Evolutionary conservation across 1,140 invertebrate species (phyloP), one percentile per base, ranked within the genome.

Genomic region (Hylaeus anthracinus): DNA sequence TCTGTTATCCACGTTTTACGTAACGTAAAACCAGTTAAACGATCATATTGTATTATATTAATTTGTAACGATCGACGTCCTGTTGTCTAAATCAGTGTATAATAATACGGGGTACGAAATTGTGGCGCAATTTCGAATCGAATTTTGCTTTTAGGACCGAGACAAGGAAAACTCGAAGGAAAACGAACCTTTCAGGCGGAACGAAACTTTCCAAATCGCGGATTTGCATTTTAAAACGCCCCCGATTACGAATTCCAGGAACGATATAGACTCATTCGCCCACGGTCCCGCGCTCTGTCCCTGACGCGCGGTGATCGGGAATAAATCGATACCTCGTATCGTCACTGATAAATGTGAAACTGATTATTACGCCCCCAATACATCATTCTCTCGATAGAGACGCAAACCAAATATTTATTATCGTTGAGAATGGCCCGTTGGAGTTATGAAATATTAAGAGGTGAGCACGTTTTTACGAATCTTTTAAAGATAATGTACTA

Each of bases 341-440:
- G 15, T 64, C 5, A 37, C 9, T 51, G 82, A 84, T 74, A 71
- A 65, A 12, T 56, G 3, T 3, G 9, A 53, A 3, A 63, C 65
- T 64, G 48, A 9, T 48, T 69, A 85, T 85, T 73, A 84, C 84
- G 84, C 84, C 84, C 82, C 79, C 69, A 41, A 74, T 79, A 70
- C 39, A 45, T 72, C 53, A 10, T 71, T 45, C 71, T 56, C 51
- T 63, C 63, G 56, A 39, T 37, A 14, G 64, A 56, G 71, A 60
- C 65, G 74, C 5, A 70, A 72, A 51, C 45, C 41, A 45, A 56
- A 15, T 8, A 61, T 45, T 72, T n/a, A 51, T 73, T 70, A 70
- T 70, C 41, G n/a, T 43, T 9, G 2, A 6, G 6, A 69, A 60
- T 26, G 0, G 26, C 26, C 26, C 26, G 26, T 26, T 26, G 26